Evolutionary conservation across 2,113 vertebrate genomes (phyloP), one percentile per base, ranked within the genome.

Genomic region (Gallinago undulata): DNA sequence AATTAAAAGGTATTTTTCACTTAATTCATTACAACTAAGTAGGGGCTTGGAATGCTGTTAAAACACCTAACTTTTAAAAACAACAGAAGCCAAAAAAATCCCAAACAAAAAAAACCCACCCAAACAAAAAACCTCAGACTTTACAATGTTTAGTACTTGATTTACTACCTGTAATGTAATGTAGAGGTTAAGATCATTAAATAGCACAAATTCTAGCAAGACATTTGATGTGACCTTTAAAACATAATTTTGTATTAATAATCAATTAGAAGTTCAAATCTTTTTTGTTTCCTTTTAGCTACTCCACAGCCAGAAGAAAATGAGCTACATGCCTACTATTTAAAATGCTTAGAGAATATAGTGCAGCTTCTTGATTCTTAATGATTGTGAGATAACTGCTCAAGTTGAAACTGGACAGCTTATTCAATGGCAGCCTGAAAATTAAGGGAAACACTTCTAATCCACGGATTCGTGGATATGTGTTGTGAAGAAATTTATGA

Each of bases 311-410:
- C 96, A 57, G 97, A 97, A 55, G 98, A 97, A 93, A 97, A 97
- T 39, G 95, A 98, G 17, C 90, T 98, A 39, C 98, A 97, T 62
- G 41, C 89, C 87, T 99, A 99, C 95, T 96, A 99, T 72, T 82
- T 99, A 88, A 99, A 98, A 97, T 99, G 99, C 94, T 98, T 99
- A 64, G 98, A 99, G 90, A 99, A 98, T 87, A 93, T 99, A 25
- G 96, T 98, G 7, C 98, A 98, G 53, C 97, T 99, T 85, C 98
- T 99, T 22, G 98, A 96, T 87, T 97, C 77, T 70, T 99, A 97
- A 89, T 69, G 69, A 90, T 39, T 45, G 14, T 68, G 28, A 35
- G n/a, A 48, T 31, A 13, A 19, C 23, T 28, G 56, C 35, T 50
- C 33, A 3, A 41, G 19, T 72, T 60, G 64, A 80, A 89, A 21